These are phyloP conservation scores for Amphimedon queenslandica DNA, from an alignment of 37 sponge, comb jelly and placozoan genomes.

Conservation along the genomic window DNA sequence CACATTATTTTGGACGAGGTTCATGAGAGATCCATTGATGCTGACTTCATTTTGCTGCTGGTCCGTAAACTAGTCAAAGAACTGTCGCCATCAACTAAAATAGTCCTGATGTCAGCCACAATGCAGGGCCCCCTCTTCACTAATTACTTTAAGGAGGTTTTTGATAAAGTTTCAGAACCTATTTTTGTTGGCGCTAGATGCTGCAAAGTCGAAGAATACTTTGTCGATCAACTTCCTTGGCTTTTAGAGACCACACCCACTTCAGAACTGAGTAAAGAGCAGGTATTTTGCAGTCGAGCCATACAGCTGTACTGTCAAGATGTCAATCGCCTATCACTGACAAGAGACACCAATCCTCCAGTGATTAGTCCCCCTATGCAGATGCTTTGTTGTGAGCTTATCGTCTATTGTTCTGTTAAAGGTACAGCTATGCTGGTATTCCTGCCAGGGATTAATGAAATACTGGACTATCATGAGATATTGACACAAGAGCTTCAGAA, in stretches of 20 bases:
- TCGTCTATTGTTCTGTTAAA: conserved; percentile 34
- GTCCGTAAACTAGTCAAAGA: conserved; percentile 46
- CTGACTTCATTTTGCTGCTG: conserved; percentile 58
- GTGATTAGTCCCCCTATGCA: neutral
- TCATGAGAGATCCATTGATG: conserved; percentile 58
- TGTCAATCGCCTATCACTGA: neutral
- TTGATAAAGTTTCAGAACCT: conserved; percentile 41
- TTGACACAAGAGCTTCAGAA: conserved; percentile 4
- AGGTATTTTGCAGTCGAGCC: neutral
- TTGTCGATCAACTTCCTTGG: conserved; percentile 29
- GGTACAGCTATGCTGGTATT: conserved; percentile 65
- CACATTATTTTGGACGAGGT: conserved; percentile 79
- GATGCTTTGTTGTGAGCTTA: conserved; percentile 37
- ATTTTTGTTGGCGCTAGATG: conserved; percentile 55
- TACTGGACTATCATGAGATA: conserved; percentile 31
- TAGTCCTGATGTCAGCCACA: conserved; percentile 81
- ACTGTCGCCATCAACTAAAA: conserved; percentile 7
- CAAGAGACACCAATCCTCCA: neutral
- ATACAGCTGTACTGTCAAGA: neutral
- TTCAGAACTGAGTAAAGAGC: neutral
- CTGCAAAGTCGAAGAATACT: conserved; percentile 38
- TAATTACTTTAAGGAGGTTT: conserved; percentile 47
- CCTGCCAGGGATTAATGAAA: conserved; percentile 60
- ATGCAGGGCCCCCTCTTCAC: conserved; percentile 42
- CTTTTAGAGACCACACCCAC: neutral